Percentiles rank a stretch among this genome's conserved stretches.
Conservation (phyloP, 2,113 vertebrate species). For the Dermatemys mawii region DNA sequence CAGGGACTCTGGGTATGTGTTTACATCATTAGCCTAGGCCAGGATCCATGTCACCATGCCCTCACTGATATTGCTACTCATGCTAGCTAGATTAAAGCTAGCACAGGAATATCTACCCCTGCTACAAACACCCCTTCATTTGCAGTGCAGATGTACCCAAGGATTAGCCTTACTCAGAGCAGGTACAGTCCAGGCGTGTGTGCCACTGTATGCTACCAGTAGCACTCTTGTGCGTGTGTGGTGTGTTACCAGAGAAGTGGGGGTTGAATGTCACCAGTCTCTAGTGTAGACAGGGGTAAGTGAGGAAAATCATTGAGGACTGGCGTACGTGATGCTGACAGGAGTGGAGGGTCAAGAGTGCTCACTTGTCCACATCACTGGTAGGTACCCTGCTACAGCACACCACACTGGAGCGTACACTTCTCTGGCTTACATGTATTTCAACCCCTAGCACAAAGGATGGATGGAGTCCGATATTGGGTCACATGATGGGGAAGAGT, state of each 20-base stretch:
- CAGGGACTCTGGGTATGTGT: too few species aligned
- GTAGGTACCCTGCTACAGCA: background rate
- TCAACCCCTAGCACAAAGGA: background rate
- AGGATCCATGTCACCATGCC: too few species aligned
- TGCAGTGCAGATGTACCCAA: too few species aligned
- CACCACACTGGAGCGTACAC: background rate
- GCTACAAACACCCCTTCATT: too few species aligned
- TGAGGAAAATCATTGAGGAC: background rate
- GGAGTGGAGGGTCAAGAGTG: background rate
- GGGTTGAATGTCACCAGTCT: background rate
- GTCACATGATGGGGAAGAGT: rapidly evolving
- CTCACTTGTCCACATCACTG: background rate
- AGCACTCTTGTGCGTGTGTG: too few species aligned
- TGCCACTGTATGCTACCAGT: background rate
- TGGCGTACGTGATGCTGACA: background rate
- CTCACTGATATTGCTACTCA: too few species aligned
- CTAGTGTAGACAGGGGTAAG: background rate
- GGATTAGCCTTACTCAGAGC: background rate
- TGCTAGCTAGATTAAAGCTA: too few species aligned
- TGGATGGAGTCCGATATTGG: background rate
- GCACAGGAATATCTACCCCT: too few species aligned
- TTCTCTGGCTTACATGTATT: too few species aligned
- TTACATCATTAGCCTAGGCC: too few species aligned
- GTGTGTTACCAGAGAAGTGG: too few species aligned
- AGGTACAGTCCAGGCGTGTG: background rate